Evolutionary conservation across 2,113 vertebrate genomes (phyloP), one percentile per base, ranked within the genome.

Genomic region (Notothenia coriiceps): DNA sequence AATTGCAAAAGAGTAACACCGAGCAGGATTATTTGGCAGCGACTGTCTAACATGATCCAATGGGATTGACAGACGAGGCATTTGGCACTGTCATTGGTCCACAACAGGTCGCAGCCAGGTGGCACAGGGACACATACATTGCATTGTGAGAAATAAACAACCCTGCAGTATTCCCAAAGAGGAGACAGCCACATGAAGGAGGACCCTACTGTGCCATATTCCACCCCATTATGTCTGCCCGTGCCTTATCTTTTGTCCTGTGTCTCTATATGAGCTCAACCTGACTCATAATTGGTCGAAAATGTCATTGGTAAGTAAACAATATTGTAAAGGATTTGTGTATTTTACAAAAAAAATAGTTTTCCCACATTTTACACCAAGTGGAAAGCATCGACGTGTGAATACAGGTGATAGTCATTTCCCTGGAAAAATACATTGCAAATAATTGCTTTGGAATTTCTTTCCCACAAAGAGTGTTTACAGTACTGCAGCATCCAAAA

Each of bases 401-500:
- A 79, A 84, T 63, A 86, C 49, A 69, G 50, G 44, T 79, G 68
- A 84, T 68, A 40, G 56, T 77, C 68, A 59, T 75, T 86, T 76
- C 73, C 67, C 79, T 72, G 61, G 47, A 35, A 80, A 35, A 74
- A 78, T 69, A 81, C 33, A 66, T 74, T 60, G 66, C 51, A 79
- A 86, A 74, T 65, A 13, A 50, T 50, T 68, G 62, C 65, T 90
- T 92, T 91, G 76, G 69, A 83, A 29, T 84, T 76, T 75, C 20
- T 77, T 71, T 77, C 79, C 77, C 69, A 70, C 74, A n/a, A 51
- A 91, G 62, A 84, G 77, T 88, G 87, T 92, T 91, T 93, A 90
- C 92, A 94, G 92, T 92, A 91, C 94, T 91, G 88, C 77, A 91
- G 84, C 89, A 88, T 91, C 80, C 87, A 85, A 85, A 85, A 89